Evolutionary conservation across 2,113 vertebrate genomes (phyloP).

Genomic region (Camelus bactrianus): DNA sequence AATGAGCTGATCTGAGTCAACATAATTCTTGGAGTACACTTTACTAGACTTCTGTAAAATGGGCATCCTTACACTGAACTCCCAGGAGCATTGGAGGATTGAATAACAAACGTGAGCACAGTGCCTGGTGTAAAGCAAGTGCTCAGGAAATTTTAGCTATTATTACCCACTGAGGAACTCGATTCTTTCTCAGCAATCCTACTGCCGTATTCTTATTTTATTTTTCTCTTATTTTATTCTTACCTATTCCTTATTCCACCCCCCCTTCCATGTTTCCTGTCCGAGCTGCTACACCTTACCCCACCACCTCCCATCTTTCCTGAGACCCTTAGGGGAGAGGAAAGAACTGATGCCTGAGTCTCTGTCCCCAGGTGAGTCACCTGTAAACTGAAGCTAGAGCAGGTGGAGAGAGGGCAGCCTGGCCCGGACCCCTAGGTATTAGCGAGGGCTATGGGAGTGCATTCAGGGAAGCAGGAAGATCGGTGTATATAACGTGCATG

Average conservation of each 20-base stretch:
- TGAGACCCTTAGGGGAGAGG: neutral
- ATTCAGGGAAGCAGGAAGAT: neutral
- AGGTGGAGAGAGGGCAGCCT: neutral
- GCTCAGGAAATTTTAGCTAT: neutral
- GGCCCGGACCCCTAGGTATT: neutral
- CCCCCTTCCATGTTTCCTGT: neutral
- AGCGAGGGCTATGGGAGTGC: neutral
- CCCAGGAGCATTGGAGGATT: accelerated
- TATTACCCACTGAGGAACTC: too few species aligned
- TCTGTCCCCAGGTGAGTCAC: neutral
- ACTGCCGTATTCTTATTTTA: neutral
- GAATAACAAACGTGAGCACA: accelerated
- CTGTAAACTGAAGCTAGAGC: neutral
- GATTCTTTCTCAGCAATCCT: neutral
- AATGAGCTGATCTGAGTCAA: neutral
- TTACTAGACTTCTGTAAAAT: neutral
- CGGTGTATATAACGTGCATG: accelerated
- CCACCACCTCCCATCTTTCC: accelerated
- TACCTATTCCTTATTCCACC: neutral
- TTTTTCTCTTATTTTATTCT: neutral
- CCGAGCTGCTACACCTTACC: accelerated
- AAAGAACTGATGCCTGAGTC: neutral
- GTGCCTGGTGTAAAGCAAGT: neutral
- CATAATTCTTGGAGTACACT: neutral
- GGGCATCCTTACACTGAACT: neutral